Percentiles rank a stretch among this genome's conserved stretches.
phyloP scores from a whole-genome alignment of 1,140 invertebrate species.

The Dreissena rostriformis region DNA sequence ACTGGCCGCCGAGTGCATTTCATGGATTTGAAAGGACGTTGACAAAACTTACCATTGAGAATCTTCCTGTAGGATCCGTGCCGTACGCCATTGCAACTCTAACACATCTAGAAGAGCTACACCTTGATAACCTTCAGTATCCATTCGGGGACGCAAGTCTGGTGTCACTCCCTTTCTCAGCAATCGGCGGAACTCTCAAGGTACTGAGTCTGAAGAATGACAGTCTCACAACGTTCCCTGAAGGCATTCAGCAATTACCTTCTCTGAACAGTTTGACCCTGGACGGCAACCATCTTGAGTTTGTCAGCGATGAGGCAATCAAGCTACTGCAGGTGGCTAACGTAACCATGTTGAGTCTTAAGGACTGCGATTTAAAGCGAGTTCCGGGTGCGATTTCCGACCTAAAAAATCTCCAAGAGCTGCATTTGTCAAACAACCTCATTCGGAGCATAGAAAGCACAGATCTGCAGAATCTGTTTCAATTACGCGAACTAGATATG shows the following conservation, averaged over 20 bases:
- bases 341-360: conserved; percentile 29
- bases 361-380: conserved; percentile 40
- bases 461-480: conserved; percentile 31
- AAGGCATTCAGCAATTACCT: conserved; percentile 30
- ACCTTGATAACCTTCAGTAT: conserved; percentile 25
- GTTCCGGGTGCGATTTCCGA: conserved; percentile 49
- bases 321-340: conserved; percentile 26
- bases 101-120: conserved; percentile 17
- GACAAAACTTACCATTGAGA: conserved; percentile 21
- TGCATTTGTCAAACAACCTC: conserved; percentile 38
- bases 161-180: conserved; percentile 21
- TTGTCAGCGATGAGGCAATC: conserved; percentile 53
- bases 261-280: conserved; percentile 15
- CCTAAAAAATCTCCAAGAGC: conserved; percentile 11
- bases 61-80: conserved; percentile 11
- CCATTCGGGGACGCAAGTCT: conserved; percentile 25
- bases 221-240: conserved; percentile 47
- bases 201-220: conserved; percentile 41
- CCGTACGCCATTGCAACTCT: conserved; percentile 29
- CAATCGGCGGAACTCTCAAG: conserved; percentile 21
- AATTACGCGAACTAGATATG: background rate
- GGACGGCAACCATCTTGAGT: conserved; percentile 47
- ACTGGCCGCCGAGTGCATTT: conserved; percentile 26
- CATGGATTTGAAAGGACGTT: conserved; percentile 53
- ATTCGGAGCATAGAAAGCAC: conserved; percentile 57